Evolutionary conservation across 30 jellyfish, hydroid and myxozoan genomes (phyloP).

Genomic region (Aurelia coerulea): DNA sequence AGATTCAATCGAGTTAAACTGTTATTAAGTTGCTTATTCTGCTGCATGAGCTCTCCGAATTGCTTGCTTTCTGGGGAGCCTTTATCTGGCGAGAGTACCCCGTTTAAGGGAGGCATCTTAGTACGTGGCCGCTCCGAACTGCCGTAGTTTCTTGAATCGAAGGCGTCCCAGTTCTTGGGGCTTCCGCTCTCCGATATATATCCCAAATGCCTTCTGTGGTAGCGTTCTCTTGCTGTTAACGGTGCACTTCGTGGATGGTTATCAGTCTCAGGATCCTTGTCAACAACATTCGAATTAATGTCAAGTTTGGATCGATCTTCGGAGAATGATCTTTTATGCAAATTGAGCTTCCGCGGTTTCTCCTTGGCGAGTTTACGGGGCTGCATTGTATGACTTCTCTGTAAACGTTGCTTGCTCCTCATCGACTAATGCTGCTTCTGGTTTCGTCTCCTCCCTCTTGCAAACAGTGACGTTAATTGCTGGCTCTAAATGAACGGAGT

Average conservation of each 20-base stretch:
- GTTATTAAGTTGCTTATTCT: conserved; percentile 9
- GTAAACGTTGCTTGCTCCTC: not conserved
- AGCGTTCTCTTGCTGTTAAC: conserved; percentile 3
- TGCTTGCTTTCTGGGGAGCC: conserved; percentile 9
- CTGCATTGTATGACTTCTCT: conserved; percentile 40
- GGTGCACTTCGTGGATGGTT: not conserved
- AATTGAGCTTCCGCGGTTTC: not conserved
- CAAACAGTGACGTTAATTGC: not conserved
- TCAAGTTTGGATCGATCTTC: conserved; percentile 22
- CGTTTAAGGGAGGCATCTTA: too few species aligned
- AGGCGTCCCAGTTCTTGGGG: conserved; percentile 1
- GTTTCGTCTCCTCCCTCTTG: not conserved
- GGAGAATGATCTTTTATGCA: conserved; percentile 44
- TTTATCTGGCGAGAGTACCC: not conserved
- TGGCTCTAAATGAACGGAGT: not conserved
- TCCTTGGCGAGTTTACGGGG: conserved; percentile 2
- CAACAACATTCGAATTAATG: not conserved
- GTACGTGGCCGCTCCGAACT: not conserved
- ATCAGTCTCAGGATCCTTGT: not conserved
- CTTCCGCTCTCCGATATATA: conserved; percentile 35
- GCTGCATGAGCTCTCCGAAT: conserved; percentile 7
- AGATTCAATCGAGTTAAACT: conserved; percentile 58
- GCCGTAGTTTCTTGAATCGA: conserved; percentile 14
- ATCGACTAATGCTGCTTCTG: not conserved
- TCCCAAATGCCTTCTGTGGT: conserved; percentile 20